phyloP scores from a whole-genome alignment of 2,888 invertebrate species.

The Dorcus hopei region DNA sequence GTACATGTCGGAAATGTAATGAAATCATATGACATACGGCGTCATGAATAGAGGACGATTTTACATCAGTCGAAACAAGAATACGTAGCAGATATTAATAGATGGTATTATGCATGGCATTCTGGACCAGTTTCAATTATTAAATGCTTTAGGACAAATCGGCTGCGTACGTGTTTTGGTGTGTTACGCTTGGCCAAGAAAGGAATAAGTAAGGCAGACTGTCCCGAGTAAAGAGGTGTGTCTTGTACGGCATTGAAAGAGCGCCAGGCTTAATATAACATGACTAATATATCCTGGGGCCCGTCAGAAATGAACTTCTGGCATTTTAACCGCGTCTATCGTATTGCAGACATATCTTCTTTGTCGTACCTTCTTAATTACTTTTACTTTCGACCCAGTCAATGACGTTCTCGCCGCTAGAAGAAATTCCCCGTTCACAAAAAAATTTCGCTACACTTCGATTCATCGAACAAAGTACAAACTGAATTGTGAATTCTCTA shows the following conservation, averaged over 20 bases:
- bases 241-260: constrained; percentile 44
- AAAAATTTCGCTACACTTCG: too few relatives aligned
- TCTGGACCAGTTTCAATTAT: constrained; percentile 2
- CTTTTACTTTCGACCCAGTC: constrained; percentile 3
- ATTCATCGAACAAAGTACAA: too few relatives aligned
- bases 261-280: constrained; percentile 48
- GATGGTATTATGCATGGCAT: background rate
- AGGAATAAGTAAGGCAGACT: constrained; percentile 10
- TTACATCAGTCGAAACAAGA: background rate
- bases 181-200: constrained; percentile 3
- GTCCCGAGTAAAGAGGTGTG: constrained; percentile 16
- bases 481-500: too few relatives aligned
- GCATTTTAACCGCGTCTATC: constrained; percentile 29
- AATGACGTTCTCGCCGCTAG: background rate
- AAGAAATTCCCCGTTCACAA: too few relatives aligned
- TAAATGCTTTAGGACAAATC: background rate
- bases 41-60: background rate
- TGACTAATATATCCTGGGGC: constrained; percentile 48
- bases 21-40: background rate
- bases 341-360: constrained; percentile 12
- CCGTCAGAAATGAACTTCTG: constrained; percentile 43
- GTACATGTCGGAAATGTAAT: background rate
- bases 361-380: constrained; percentile 7
- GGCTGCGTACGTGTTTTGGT: background rate
- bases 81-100: background rate